A percentile compares a stretch with the other conserved stretches of the same genome.
phyloP scores from a whole-genome alignment of 2,888 invertebrate genomes.

The Cantharis rustica region DNA sequence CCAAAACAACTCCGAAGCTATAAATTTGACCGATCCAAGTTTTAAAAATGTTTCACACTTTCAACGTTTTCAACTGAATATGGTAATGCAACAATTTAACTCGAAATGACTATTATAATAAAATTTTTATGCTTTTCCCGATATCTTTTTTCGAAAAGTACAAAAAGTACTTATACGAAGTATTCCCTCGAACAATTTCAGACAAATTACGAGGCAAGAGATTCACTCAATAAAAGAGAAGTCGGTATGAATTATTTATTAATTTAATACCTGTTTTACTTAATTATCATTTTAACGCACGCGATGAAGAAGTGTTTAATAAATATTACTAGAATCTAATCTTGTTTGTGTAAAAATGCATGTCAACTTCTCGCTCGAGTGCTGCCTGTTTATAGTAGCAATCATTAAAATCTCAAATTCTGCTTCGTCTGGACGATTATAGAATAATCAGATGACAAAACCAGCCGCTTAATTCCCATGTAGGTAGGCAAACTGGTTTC shows the following conservation, averaged over 20 bases:
- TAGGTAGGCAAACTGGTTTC: constrained; percentile 22
- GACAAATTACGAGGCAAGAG: neutral
- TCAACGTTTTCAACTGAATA: neutral
- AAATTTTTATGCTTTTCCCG: neutral
- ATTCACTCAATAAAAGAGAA: neutral
- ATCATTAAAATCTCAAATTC: constrained; percentile 13
- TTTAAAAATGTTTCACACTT: neutral
- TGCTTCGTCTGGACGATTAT: constrained; percentile 18
- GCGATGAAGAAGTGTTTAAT: constrained; percentile 31
- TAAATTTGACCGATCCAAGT: neutral
- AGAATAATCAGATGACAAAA: constrained; percentile 18
- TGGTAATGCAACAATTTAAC: neutral
- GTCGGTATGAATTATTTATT: constrained; percentile 26
- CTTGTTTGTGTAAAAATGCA: constrained; percentile 24
- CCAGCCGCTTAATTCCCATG: constrained; percentile 14
- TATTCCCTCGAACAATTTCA: too few species aligned
- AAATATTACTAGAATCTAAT: constrained; percentile 26
- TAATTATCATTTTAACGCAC: constrained; percentile 33
- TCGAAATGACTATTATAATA: neutral
- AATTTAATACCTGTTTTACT: constrained; percentile 27
- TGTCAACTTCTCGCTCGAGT: constrained; percentile 16
- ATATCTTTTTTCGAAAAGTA: neutral
- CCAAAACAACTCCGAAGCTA: neutral
- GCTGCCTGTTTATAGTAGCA: constrained; percentile 14
- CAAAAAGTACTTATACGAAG: too few species aligned